Base-by-base conservation (phyloP, 2,113 vertebrate genomes). In the Channa maculata region DNA sequence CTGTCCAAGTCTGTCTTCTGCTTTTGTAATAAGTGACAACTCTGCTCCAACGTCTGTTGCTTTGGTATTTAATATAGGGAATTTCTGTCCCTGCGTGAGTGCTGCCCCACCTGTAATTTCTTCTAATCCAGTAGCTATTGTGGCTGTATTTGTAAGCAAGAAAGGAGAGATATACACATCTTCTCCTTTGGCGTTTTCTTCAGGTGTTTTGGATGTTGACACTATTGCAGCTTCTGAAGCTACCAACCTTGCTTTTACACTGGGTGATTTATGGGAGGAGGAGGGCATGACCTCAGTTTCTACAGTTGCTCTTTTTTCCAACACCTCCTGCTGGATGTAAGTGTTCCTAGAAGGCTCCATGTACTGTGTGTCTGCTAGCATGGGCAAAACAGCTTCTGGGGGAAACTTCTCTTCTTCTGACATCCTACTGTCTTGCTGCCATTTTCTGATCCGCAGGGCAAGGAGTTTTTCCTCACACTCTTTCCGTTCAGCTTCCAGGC, bases 401-500 rank as follows among this genome's bases (percentile, higher is more conserved):
- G 77, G 59, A 78, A 85, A 78, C n/a, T 37, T 65, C 53, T 85
- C 71, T 43, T 89, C 87, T 69, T 82, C 69, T 58, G 89, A 69
- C 83, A 87, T 84, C 11, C 72, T 79, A 46, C 83, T 85, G 2
- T 86, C 89, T 64, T 94, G 83, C 72, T 94, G 92, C 93, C 94
- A 94, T 77, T 93, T 92, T 57, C 79, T 80, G 66, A 93, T 89
- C 8, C 86, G 84, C 11, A 89, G 50, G 12, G 92, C 86, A 0
- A 92, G 79, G n/a, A 92, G 90, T 74, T 93, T 92, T 48, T 93
- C 90, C 44, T 93, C 88, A 85, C 90, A 92, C 68, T 92, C 88
- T 46, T 87, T 81, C 2, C 77, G 64, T 5, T 93, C 92, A 46
- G 82, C 89, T 12, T 93, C 88, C 3, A 91, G 70, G n/a, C 84